phyloP scores from a whole-genome alignment of 1,140 invertebrate genomes.

The Penaeus vannamei region DNA sequence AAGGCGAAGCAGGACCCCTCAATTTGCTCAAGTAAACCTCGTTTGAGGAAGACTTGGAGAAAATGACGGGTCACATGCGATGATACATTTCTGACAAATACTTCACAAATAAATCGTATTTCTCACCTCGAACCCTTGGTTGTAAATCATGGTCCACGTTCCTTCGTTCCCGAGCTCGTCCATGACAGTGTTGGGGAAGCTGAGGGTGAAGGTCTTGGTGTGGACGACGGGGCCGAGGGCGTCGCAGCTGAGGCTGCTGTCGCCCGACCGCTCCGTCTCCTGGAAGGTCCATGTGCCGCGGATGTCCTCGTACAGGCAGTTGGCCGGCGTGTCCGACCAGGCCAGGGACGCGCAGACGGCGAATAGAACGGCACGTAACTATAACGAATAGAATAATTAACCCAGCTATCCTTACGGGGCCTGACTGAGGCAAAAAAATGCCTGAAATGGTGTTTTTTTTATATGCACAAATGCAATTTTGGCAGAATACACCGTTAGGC shows the following conservation, averaged over 20 bases:
- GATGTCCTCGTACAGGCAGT: constrained; percentile 75
- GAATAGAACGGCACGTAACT: neutral
- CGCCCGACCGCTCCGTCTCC: constrained; percentile 71
- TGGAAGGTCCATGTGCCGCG: constrained; percentile 73
- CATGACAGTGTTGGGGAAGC: constrained; percentile 73
- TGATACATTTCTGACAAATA: no score
- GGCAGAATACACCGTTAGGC: no score
- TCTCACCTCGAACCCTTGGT: constrained; percentile 72
- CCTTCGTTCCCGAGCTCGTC: constrained; percentile 74
- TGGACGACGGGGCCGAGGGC: constrained; percentile 55
- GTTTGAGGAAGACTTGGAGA: neutral
- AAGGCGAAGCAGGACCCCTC: no score
- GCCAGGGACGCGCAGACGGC: neutral
- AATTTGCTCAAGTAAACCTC: neutral
- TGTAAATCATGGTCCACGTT: constrained; percentile 76
- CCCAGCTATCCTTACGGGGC: no score
- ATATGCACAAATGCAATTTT: no score
- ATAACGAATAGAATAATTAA: no score
- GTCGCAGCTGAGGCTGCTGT: constrained; percentile 71
- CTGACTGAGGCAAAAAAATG: no score
- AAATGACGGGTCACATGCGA: no score
- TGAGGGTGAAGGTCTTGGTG: constrained; percentile 69
- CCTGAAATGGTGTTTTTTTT: no score
- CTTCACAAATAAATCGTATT: neutral
- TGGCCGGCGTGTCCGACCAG: constrained; percentile 72